Evolutionary conservation across 2,797 vertebrate species (phyloP).

Genomic region (Ptychadena robeensis): DNA sequence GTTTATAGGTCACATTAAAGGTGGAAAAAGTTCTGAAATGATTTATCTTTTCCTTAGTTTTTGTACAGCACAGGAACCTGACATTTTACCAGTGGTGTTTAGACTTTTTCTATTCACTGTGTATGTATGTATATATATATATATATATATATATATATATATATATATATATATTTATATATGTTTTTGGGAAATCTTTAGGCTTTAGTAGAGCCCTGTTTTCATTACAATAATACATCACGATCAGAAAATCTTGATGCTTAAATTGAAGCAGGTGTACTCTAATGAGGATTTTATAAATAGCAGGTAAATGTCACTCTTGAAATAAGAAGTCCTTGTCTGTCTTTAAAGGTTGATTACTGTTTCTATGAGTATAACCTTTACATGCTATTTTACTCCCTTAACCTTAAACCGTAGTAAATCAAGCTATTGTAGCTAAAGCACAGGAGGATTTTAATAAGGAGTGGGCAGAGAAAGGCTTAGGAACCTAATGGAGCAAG

Average conservation of each 20-base stretch:
- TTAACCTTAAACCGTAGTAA: slow-evolving; percentile 56
- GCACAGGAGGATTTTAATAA: slow-evolving; percentile 35
- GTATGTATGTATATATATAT: too few species aligned
- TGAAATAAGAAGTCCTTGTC: slow-evolving; percentile 57
- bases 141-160: too few species aligned
- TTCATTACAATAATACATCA: slow-evolving; percentile 21
- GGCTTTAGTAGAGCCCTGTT: background rate
- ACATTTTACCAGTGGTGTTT: too few species aligned
- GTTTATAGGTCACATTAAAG: too few species aligned
- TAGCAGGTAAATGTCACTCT: slow-evolving; percentile 57
- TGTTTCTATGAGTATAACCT: slow-evolving; percentile 54
- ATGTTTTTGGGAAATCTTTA: background rate
- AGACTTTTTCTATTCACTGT: too few species aligned
- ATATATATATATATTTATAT: too few species aligned
- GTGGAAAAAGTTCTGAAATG: too few species aligned
- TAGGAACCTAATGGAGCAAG: slow-evolving; percentile 53
- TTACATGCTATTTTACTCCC: slow-evolving; percentile 49
- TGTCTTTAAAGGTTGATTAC: slow-evolving; percentile 53
- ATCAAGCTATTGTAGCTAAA: slow-evolving; percentile 50
- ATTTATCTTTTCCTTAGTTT: too few species aligned
- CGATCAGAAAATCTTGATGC: slow-evolving; percentile 29
- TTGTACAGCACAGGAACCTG: too few species aligned
- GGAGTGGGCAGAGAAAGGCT: slow-evolving; percentile 45
- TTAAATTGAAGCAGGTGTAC: slow-evolving; percentile 52
- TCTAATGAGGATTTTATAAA: slow-evolving; percentile 62